Conservation (phyloP, 2,113 vertebrate species). For the Rousettus leschenaultii region DNA sequence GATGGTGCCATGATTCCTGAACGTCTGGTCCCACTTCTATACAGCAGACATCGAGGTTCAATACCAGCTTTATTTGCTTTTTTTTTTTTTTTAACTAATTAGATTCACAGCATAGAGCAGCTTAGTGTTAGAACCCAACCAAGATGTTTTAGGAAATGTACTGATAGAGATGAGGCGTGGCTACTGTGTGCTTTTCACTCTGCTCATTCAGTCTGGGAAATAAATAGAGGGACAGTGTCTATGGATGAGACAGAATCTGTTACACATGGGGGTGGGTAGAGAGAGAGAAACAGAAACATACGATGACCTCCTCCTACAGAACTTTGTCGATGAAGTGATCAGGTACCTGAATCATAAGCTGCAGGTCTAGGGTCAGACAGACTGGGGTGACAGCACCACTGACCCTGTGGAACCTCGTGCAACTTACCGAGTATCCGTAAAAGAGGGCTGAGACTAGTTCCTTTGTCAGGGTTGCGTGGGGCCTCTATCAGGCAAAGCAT, state of each 20-base stretch:
- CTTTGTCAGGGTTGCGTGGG: not conserved
- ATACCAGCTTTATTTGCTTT: slow-evolving; percentile 49
- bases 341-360: not conserved
- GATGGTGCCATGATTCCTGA: slow-evolving; percentile 65
- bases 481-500: not conserved
- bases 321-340: fast-evolving
- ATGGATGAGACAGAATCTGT: not conserved
- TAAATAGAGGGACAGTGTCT: not conserved
- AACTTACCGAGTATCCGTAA: fast-evolving
- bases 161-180: not conserved
- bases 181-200: not conserved
- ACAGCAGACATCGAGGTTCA: slow-evolving; percentile 57
- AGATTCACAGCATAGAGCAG: slow-evolving; percentile 64
- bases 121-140: not conserved
- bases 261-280: not conserved
- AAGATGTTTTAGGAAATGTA: slow-evolving; percentile 31
- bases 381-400: fast-evolving
- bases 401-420: no score
- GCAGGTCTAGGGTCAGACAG: not conserved
- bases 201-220: slow-evolving; percentile 19
- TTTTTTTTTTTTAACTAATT: slow-evolving; percentile 54
- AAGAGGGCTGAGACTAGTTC: not conserved
- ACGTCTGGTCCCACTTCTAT: slow-evolving; percentile 56
- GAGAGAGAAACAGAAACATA: no score
- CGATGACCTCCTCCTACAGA: not conserved